These are phyloP conservation scores for Varanus salvator DNA, from an alignment of 2,113 vertebrate genomes.

Conservation along the genomic window DNA sequence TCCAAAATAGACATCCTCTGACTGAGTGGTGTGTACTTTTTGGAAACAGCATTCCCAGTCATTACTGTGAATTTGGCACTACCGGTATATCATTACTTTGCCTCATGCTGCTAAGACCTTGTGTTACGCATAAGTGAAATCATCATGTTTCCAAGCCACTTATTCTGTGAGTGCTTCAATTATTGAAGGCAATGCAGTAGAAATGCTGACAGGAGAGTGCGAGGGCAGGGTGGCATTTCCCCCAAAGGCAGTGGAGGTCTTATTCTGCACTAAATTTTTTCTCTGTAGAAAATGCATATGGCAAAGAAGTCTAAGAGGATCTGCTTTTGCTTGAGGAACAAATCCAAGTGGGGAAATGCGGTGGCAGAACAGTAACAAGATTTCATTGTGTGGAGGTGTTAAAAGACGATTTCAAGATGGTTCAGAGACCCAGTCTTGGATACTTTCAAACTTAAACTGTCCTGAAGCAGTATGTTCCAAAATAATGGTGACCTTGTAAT, in stretches of 20 bases:
- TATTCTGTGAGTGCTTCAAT: not conserved
- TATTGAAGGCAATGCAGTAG: not conserved
- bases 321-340: not conserved
- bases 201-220: conserved; percentile 1
- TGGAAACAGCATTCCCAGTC: not conserved
- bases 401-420: not conserved
- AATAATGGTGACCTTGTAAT: not conserved
- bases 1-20: not conserved
- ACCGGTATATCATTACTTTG: conserved; percentile 2
- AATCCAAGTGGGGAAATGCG: not conserved
- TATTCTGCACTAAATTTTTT: not conserved
- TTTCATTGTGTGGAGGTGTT: not conserved
- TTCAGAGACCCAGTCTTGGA: not conserved
- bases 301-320: not conserved
- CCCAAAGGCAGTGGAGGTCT: not conserved
- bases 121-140: conserved; percentile 1
- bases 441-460: not conserved
- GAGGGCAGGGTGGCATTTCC: not conserved
- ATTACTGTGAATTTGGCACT: not conserved
- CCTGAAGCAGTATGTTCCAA: not conserved
- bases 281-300: not conserved
- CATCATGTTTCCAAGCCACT: not conserved
- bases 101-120: not conserved
- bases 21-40: not conserved
- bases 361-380: not conserved